These are phyloP conservation scores for Gallinago undulata DNA, from an alignment of 2,113 vertebrate species.

Conservation along the genomic window DNA sequence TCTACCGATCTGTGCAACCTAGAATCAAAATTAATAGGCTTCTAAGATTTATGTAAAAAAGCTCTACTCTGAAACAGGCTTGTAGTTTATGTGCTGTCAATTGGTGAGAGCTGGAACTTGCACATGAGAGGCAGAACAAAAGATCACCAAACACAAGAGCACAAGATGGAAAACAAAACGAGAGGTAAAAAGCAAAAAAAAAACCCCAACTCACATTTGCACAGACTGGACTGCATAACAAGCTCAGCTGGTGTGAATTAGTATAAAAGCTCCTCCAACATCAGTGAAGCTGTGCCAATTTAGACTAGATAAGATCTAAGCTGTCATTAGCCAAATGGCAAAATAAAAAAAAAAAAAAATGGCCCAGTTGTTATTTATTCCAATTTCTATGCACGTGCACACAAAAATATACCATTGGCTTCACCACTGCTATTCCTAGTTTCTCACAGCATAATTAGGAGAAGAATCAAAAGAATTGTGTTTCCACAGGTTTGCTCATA, in stretches of 20 bases:
- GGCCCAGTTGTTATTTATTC: neutral
- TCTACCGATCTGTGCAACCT: neutral
- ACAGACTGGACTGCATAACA: neutral
- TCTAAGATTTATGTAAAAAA: neutral
- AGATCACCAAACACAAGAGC: neutral
- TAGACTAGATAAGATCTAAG: conserved; percentile 42
- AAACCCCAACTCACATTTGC: neutral
- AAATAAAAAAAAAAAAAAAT: neutral
- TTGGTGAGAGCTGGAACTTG: neutral
- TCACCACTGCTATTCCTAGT: neutral
- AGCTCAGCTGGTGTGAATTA: conserved; percentile 55
- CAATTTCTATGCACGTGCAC: neutral
- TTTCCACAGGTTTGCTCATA: neutral
- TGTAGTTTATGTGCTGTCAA: neutral
- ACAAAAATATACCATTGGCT: neutral
- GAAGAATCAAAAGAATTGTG: neutral
- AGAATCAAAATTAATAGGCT: neutral
- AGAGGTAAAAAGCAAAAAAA: conserved; percentile 18
- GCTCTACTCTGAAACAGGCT: neutral
- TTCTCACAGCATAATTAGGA: neutral
- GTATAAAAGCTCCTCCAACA: conserved; percentile 31
- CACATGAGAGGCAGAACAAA: neutral
- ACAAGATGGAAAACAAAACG: conserved; percentile 51
- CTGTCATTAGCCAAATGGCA: neutral
- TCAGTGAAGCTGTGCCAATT: conserved; percentile 25